These are phyloP conservation scores for Athene cunicularia DNA, from an alignment of 2,113 vertebrate species.

Conservation along the genomic window DNA sequence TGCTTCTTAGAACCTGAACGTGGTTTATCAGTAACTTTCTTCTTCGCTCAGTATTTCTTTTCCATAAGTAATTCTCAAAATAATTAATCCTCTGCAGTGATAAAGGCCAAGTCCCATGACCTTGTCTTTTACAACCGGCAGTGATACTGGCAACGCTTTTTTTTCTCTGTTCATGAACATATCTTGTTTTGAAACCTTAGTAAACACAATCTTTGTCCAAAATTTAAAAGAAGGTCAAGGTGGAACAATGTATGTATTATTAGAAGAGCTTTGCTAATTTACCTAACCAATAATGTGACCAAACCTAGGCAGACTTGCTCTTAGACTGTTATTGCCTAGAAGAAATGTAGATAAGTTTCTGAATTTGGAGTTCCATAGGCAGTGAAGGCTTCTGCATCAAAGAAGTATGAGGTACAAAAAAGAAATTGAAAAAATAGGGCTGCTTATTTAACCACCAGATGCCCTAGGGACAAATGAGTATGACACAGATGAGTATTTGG, in stretches of 20 bases:
- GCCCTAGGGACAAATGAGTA: not conserved
- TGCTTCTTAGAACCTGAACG: not conserved
- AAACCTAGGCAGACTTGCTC: not conserved
- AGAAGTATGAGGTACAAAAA: not conserved
- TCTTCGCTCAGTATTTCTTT: not conserved
- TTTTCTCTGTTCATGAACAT: not conserved
- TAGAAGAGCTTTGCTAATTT: not conserved
- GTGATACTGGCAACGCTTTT: not conserved
- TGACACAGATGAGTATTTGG: not conserved
- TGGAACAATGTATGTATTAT: not conserved
- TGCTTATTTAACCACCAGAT: not conserved
- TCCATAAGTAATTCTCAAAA: not conserved
- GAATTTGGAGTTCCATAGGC: not conserved
- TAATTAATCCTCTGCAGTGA: not conserved
- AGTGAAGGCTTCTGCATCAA: not conserved
- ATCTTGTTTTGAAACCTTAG: not conserved
- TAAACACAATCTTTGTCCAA: not conserved
- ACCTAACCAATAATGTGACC: not conserved
- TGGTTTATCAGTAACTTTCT: not conserved
- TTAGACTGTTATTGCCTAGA: not conserved
- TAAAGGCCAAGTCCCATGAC: not conserved
- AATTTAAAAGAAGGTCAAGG: not conserved
- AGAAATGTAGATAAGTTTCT: not conserved
- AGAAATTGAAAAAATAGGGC: not conserved
- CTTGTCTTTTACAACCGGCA: not conserved